Conservation (phyloP, 2,888 invertebrate genomes). For the Rhaphigaster nebulosa region DNA sequence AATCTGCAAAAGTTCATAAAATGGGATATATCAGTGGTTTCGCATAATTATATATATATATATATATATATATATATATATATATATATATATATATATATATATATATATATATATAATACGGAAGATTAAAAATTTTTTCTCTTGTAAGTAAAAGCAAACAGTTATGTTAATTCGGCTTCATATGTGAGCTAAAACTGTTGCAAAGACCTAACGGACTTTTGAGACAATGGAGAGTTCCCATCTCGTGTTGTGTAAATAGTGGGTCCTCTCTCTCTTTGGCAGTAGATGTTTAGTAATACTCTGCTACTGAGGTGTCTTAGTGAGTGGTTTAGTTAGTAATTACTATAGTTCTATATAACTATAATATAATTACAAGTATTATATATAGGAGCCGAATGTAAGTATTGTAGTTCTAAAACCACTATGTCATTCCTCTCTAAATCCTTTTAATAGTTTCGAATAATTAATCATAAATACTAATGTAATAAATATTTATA, state of each 20-base stretch:
- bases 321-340: background rate
- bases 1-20: no score
- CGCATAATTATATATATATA: no score
- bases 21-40: no score
- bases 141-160: background rate
- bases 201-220: background rate
- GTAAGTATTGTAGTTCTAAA: no score
- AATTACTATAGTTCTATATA: background rate
- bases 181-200: background rate
- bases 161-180: constrained; percentile 1
- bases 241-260: background rate
- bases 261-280: background rate
- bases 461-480: no score
- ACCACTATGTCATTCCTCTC: no score
- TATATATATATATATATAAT: background rate
- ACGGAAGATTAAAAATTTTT: background rate
- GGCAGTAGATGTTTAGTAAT: background rate
- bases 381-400: background rate
- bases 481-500: no score
- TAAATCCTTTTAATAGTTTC: no score
- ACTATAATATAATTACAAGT: background rate
- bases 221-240: background rate
- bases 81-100: no score
- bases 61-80: no score
- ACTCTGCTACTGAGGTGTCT: background rate